Percentiles rank a stretch among this genome's conserved stretches.
Evolutionary conservation across 2,797 vertebrate species (phyloP).

Genomic region (Yasuhikotakia modesta): DNA sequence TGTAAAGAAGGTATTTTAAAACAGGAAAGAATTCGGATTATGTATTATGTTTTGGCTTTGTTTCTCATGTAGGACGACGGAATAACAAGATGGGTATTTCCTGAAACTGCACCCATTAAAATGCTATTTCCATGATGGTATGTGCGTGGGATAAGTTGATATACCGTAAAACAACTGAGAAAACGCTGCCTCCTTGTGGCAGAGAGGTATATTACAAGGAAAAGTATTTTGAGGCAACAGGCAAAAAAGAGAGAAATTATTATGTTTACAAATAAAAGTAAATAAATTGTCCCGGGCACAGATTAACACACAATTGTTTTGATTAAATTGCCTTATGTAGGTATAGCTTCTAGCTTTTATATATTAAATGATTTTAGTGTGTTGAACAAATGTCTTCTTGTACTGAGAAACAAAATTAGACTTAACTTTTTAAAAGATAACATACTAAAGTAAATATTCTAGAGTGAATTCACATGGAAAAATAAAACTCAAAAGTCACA

Average conservation of each 20-base stretch:
- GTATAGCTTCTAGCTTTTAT: no score
- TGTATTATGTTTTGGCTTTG: background rate
- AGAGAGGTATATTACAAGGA: background rate
- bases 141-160: background rate
- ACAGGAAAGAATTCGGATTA: background rate
- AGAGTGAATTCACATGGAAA: background rate
- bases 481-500: background rate
- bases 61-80: background rate
- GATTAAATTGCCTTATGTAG: no score
- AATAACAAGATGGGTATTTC: background rate
- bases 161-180: background rate
- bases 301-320: background rate
- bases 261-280: background rate
- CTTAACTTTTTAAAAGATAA: no score
- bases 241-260: background rate
- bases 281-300: background rate
- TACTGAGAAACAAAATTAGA: no score
- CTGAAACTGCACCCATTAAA: background rate
- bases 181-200: slow-evolving; percentile 38
- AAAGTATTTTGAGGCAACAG: background rate
- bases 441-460: background rate
- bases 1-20: background rate
- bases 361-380: no score
- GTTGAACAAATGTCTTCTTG: no score
- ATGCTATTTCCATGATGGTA: background rate